Percentiles rank a stretch among this genome's conserved stretches.
Conservation (phyloP, 2,797 vertebrate species). For the Mus minutoides region DNA sequence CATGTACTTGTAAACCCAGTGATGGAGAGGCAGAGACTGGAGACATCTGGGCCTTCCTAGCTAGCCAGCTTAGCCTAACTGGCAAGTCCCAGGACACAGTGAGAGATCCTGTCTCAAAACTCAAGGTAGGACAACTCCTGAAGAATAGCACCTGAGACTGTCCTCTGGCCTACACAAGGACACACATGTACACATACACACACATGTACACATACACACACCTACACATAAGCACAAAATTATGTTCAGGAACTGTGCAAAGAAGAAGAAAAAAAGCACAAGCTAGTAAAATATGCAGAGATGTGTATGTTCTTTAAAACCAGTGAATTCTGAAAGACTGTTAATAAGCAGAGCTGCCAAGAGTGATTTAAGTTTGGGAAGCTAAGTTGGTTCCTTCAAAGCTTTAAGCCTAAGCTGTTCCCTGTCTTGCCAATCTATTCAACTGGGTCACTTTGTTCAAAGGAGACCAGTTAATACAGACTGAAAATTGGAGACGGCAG, state of each 20-base stretch:
- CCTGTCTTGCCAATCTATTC: constrained; percentile 18
- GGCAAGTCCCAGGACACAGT: background rate
- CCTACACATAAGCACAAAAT: background rate
- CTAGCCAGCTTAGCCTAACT: background rate
- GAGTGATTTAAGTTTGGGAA: constrained; percentile 41
- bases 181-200: background rate
- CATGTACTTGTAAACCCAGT: background rate
- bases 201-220: background rate
- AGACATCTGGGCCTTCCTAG: background rate
- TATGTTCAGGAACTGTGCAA: constrained; percentile 7
- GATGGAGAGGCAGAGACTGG: background rate
- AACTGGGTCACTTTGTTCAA: background rate
- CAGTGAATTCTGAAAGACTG: background rate
- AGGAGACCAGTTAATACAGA: background rate
- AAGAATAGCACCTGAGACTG: background rate
- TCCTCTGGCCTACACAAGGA: background rate
- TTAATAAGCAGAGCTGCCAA: constrained; percentile 18
- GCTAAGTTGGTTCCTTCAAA: constrained; percentile 18
- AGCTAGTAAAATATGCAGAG: background rate
- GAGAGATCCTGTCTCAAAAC: background rate
- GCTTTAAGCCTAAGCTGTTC: constrained; percentile 14
- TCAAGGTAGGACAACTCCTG: background rate
- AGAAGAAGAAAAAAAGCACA: background rate
- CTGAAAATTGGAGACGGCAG: background rate
- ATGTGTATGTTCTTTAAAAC: background rate